Evolutionary conservation across 2,888 invertebrate genomes (phyloP), one percentile per base, ranked within the genome.

Genomic region (Pterobdella sp.): DNA sequence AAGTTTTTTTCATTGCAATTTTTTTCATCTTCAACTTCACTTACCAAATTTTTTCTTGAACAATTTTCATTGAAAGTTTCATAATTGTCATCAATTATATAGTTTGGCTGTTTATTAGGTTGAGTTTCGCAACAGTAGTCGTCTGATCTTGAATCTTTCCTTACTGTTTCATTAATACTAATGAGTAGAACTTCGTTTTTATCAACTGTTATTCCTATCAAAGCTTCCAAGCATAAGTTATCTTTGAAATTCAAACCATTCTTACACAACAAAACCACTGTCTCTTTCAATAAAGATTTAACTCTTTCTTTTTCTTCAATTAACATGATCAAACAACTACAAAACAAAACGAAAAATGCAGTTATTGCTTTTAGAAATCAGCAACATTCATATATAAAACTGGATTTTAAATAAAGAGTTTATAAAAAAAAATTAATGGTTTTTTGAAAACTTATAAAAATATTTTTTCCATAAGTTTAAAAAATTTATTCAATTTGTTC

Each of bases 131-230:
- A 56, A 3, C 60, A 3, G 37, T 36, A 32, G 52, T 37, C 69
- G 32, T 69, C 52, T 1, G 49, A 22, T 29, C 37, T 42, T 14
- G 69, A 52, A 35, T 71, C 71, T 32, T 63, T 71, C n/a, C 34
- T 68, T 26, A 73, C 49, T 7, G 69, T 68, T 69, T 73, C 69
- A 32, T 73, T 68, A 22, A 73, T 73, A 49, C 42, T 73, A 37
- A 73, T 69, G 31, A 73, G 73, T 22, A 73, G 36, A 4, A 73
- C 73, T 29, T 73, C 69, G 29, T 37, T 73, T 34, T 69, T 49
- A 35, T 73, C 73, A 18, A 73, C n/a, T 32, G 73, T 73, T n/a
- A 73, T 69, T 14, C 73, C 73, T 29, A 73, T 69, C n/a, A 73
- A 69, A 2, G 73, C 73, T 36, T 73, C 73, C 29, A 73, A 37